These are phyloP conservation scores for Drosophila carrolli DNA, from an alignment of 1,140 invertebrate species.

Conservation along the genomic window DNA sequence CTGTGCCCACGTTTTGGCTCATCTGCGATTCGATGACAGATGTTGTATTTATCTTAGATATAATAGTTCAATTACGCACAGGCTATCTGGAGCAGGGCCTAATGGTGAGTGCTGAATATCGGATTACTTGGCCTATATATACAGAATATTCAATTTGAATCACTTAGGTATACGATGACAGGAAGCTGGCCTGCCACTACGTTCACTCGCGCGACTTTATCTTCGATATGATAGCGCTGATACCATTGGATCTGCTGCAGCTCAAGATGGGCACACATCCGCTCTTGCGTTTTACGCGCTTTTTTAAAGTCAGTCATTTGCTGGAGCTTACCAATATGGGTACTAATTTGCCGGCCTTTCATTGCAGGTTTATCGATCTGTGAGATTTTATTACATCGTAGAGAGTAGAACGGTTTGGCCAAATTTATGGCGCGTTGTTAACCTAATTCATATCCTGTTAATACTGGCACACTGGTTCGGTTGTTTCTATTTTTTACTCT, in stretches of 20 bases:
- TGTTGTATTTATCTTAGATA: constrained; percentile 93
- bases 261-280: constrained; percentile 91
- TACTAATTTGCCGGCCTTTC: background rate
- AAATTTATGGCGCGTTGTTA: constrained; percentile 97
- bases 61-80: constrained; percentile 95
- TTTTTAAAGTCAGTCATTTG: constrained; percentile 88
- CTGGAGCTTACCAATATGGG: background rate
- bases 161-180: constrained; percentile 91
- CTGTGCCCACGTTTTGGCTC: constrained; percentile 91
- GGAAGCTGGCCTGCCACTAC: constrained; percentile 95
- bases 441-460: constrained; percentile 96
- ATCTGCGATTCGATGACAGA: constrained; percentile 93
- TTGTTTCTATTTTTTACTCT: constrained; percentile 97
- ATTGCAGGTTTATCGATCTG: constrained; percentile 92
- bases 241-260: constrained; percentile 95
- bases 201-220: constrained; percentile 93
- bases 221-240: constrained; percentile 93
- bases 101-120: constrained; percentile 91
- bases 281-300: constrained; percentile 92
- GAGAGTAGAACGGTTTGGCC: constrained; percentile 97
- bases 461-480: constrained; percentile 98
- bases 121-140: background rate
- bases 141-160: background rate
- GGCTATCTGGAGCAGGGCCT: constrained; percentile 98
- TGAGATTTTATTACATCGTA: constrained; percentile 97